These are phyloP conservation scores for Hydropotes inermis DNA, from an alignment of 2,113 vertebrate species.

Conservation along the genomic window DNA sequence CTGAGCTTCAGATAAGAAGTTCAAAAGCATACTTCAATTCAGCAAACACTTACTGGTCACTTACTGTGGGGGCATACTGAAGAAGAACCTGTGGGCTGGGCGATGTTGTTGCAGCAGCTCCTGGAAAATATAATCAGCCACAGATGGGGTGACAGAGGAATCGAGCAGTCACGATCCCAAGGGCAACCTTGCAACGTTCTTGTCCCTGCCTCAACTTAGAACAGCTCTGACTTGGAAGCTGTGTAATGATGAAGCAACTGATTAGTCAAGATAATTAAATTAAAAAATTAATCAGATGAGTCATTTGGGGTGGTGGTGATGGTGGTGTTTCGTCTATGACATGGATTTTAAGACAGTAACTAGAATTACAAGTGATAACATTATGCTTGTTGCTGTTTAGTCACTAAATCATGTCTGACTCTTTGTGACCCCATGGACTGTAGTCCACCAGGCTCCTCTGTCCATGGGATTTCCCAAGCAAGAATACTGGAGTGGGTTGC, in stretches of 20 bases:
- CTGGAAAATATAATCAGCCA: background rate
- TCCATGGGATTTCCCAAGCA: background rate
- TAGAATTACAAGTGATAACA: no score
- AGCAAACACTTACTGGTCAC: constrained; percentile 5
- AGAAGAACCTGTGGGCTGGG: background rate
- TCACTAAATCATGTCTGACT: background rate
- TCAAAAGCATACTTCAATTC: constrained; percentile 35
- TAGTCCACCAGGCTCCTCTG: background rate
- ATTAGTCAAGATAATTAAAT: background rate
- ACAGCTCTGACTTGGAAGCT: background rate
- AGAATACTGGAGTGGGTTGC: background rate
- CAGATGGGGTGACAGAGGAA: background rate
- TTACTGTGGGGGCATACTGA: background rate
- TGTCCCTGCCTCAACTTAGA: background rate
- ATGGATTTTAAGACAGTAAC: no score
- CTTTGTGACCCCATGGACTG: background rate
- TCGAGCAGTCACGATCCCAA: background rate
- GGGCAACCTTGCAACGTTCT: background rate
- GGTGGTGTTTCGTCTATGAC: background rate
- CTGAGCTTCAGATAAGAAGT: background rate
- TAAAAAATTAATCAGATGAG: background rate
- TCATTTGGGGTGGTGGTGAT: background rate
- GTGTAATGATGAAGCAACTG: background rate
- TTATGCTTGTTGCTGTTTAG: no score
- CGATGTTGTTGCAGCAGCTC: background rate